Evolutionary conservation across 2,888 invertebrate species (phyloP).

Genomic region (Nudaria mundana): DNA sequence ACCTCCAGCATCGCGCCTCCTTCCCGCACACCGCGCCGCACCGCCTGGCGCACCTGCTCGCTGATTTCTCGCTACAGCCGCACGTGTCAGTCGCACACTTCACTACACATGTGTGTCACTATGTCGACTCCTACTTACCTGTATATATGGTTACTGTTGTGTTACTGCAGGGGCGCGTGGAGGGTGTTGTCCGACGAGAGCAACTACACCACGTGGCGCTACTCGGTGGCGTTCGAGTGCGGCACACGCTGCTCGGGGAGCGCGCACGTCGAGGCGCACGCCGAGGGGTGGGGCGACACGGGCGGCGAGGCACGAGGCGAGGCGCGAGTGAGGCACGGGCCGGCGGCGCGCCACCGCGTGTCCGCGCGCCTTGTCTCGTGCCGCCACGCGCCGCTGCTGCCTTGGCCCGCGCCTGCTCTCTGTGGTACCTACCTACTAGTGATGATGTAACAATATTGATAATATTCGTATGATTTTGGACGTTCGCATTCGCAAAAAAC

Average conservation of each 20-base stretch:
- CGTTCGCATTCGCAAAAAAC: too few species aligned
- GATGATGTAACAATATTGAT: too few species aligned
- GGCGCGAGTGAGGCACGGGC: conserved; percentile 18
- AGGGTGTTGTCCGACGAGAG: conserved; percentile 44
- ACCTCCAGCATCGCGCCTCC: conserved; percentile 29
- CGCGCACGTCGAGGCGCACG: conserved; percentile 30
- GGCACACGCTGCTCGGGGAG: conserved; percentile 46
- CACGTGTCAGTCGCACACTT: conserved; percentile 18
- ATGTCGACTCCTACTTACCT: too few species aligned
- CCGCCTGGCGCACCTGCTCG: conserved; percentile 11
- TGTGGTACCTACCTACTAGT: conserved; percentile 45
- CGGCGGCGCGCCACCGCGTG: conserved; percentile 27
- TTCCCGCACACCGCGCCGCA: conserved; percentile 36
- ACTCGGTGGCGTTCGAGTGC: conserved; percentile 46
- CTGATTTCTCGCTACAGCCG: conserved; percentile 19
- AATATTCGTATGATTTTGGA: too few species aligned
- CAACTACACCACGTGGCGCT: conserved; percentile 54
- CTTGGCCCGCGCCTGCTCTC: conserved; percentile 38
- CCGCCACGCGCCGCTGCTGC: conserved; percentile 33
- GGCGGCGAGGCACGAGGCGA: conserved; percentile 14
- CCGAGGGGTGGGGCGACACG: background rate
- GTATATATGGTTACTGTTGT: too few species aligned
- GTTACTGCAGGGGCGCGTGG: conserved; percentile 40
- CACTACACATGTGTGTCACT: too few species aligned
- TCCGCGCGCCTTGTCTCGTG: conserved; percentile 31